These are phyloP conservation scores for Ophiodon elongatus DNA, from an alignment of 2,113 vertebrate species.

Conservation along the genomic window DNA sequence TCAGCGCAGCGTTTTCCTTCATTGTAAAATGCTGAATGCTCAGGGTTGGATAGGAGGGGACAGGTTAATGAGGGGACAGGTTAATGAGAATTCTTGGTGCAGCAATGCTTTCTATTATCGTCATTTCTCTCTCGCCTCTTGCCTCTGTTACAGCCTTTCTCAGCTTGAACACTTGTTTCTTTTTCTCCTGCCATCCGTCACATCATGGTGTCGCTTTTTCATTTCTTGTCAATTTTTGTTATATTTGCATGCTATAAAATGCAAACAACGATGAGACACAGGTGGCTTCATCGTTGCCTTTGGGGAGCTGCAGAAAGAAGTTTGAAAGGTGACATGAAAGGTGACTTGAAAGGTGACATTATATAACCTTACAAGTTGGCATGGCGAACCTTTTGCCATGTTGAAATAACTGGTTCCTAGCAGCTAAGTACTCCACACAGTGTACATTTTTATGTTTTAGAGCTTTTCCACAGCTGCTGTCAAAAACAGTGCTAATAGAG, in stretches of 20 bases:
- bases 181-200: background rate
- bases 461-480: background rate
- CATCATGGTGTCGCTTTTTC: background rate
- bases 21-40: constrained; percentile 47
- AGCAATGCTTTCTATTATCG: constrained; percentile 48
- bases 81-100: constrained; percentile 59
- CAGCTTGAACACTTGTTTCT: constrained; percentile 28
- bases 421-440: background rate
- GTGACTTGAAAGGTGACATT: no score
- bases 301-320: background rate
- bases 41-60: constrained; percentile 41
- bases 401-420: no score
- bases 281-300: background rate
- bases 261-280: background rate
- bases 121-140: constrained; percentile 13
- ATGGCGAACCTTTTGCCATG: background rate
- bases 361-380: background rate
- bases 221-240: background rate
- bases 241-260: background rate
- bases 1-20: constrained; percentile 48
- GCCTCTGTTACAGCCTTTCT: constrained; percentile 16
- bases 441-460: background rate
- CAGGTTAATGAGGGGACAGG: constrained; percentile 65
- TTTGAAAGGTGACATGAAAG: no score
- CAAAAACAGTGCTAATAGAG: background rate